Conservation (phyloP, 2,888 invertebrate genomes). For the Steinernema carpocapsae region DNA sequence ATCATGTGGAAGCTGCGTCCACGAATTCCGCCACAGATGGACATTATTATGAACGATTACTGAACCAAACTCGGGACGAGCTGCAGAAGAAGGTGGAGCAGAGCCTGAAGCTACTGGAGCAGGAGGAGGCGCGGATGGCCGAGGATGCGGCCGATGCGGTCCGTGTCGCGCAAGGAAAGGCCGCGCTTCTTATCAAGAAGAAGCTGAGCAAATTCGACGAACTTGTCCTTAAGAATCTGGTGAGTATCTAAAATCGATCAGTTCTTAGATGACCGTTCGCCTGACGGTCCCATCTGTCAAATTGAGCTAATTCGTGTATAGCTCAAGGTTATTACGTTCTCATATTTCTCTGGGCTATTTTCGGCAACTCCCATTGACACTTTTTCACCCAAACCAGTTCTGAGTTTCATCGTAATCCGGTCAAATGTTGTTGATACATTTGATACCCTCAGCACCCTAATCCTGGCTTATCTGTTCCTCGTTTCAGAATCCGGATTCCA, state of each 20-base stretch:
- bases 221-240: slow-evolving; percentile 43
- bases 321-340: no score
- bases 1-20: not conserved
- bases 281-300: no score
- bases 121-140: slow-evolving; percentile 36
- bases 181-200: slow-evolving; percentile 45
- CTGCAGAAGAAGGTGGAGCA: slow-evolving; percentile 18
- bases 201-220: slow-evolving; percentile 47
- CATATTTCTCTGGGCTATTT: no score
- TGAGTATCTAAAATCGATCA: slow-evolving; percentile 31
- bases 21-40: not conserved
- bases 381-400: no score
- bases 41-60: not conserved
- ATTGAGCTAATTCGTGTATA: no score
- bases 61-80: not conserved
- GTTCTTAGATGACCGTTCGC: not conserved
- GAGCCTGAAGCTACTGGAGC: not conserved
- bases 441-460: no score
- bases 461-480: no score
- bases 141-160: slow-evolving; percentile 44
- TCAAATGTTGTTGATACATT: no score
- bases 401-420: no score
- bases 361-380: no score
- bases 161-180: slow-evolving; percentile 46
- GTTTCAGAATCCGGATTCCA: slow-evolving; percentile 47